Base-by-base conservation (phyloP, 2,797 vertebrate genomes). In the Manis crassicaudata region DNA sequence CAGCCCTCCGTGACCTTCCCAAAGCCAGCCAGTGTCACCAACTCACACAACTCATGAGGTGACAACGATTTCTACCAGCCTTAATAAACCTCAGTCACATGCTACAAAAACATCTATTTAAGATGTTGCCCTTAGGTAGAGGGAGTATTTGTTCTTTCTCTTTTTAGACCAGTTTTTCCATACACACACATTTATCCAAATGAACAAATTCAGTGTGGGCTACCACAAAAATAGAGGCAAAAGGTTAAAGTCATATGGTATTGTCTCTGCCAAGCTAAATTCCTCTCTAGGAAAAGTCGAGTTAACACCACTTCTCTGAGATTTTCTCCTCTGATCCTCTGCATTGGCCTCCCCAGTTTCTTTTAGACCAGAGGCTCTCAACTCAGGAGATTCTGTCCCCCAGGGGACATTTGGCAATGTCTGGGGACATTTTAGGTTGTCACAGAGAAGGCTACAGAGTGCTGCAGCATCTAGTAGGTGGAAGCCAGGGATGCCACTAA, bases 161-260 rank as follows among this genome's bases (percentile, higher is more conserved):
- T 81, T 96, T 96, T 90, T 58, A 92, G 90, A 40, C 17, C 18
- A 9, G 1, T 79, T 94, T 96, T 81, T 87, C 70, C 20, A 54
- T 37, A 79, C 20, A 60, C 11, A 25, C 14, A 75, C 2, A 27
- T n/a, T 7, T 7, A 40, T 52, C 18, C 85, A 91, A 82, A 70
- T 85, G 58, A 88, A 35, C 10, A 1, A 29, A 58, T 58, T 92
- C 54, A 46, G 18, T 13, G 29, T 67, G 6, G 10, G 23, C 65
- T 35, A 20, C 35, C 23, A n/a, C 76, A 43, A 56, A 82, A 87
- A 27, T 2, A 60, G 58, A 58, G 10, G n/a, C 62, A 50, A 63
- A 56, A 40, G 0, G 5, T 52, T 56, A 11, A 37, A 84, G 35
- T 54, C n/a, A 14, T 20, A 11, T 0, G 29, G 7, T 5, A 7